Conservation (phyloP, 2,888 invertebrate genomes). For the Scrobipalpa atriplicella region DNA sequence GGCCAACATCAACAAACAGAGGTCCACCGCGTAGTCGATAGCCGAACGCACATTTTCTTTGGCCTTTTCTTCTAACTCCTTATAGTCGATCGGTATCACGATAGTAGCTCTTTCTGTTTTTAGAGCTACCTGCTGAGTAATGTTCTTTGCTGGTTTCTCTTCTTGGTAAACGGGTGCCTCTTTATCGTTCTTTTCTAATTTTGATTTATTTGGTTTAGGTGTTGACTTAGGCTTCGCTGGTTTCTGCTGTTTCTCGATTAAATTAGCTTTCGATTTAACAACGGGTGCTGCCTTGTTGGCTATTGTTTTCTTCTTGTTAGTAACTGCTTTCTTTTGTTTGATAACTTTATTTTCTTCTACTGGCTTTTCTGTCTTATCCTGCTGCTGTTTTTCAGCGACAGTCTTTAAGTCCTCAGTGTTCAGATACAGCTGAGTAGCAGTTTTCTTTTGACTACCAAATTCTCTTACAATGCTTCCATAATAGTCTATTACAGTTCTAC, state of each 20-base stretch:
- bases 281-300: constrained; percentile 39
- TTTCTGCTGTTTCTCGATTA: constrained; percentile 44
- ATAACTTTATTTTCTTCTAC: constrained; percentile 44
- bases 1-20: constrained; percentile 88
- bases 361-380: constrained; percentile 55
- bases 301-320: constrained; percentile 50
- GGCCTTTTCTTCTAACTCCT: constrained; percentile 84
- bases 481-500: constrained; percentile 88
- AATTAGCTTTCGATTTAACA: constrained; percentile 47
- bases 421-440: constrained; percentile 80
- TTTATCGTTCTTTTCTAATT: constrained; percentile 40
- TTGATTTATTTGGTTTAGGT: constrained; percentile 40
- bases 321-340: constrained; percentile 47
- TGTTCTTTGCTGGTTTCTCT: constrained; percentile 49
- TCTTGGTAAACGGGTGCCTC: constrained; percentile 28
- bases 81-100: constrained; percentile 77
- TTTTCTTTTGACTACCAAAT: constrained; percentile 81
- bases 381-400: constrained; percentile 79
- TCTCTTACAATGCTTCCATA: constrained; percentile 91
- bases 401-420: constrained; percentile 85
- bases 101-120: constrained; percentile 74
- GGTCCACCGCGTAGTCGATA: constrained; percentile 88
- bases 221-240: constrained; percentile 36
- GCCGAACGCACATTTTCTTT: constrained; percentile 86
- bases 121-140: constrained; percentile 60